Percentiles rank a stretch among this genome's conserved stretches.
phyloP scores from a whole-genome alignment of 2,797 vertebrate genomes.

The Notoglanidium macrostoma region DNA sequence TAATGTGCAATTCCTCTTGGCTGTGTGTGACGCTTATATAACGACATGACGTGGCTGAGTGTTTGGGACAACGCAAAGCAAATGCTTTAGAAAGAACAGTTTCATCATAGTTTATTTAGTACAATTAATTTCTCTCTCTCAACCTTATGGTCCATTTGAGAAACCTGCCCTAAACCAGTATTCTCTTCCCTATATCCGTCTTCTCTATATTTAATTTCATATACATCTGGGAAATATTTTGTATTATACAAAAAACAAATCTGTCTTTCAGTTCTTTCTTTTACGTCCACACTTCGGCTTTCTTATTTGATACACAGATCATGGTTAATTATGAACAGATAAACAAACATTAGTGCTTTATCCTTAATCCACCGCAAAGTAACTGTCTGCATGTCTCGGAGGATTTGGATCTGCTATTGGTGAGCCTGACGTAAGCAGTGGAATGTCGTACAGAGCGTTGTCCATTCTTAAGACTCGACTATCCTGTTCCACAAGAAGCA shows the following conservation, averaged over 20 bases:
- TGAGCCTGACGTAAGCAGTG: background rate
- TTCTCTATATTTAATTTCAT: background rate
- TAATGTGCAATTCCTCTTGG: too few species aligned
- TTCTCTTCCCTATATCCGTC: background rate
- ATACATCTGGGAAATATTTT: background rate
- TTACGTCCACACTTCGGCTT: background rate
- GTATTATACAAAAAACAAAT: too few species aligned
- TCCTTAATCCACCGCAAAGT: background rate
- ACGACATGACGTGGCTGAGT: too few species aligned
- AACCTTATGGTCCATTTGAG: too few species aligned
- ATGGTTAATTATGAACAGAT: background rate
- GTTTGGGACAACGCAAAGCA: too few species aligned
- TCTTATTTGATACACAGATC: background rate
- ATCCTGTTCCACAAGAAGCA: constrained; percentile 38
- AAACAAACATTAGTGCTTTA: background rate
- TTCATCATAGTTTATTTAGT: too few species aligned
- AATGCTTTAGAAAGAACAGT: too few species aligned
- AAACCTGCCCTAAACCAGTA: background rate
- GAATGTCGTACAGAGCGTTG: constrained; percentile 28
- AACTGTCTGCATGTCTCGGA: background rate
- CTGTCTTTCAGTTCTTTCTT: background rate
- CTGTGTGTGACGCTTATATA: too few species aligned
- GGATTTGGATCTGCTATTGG: too few species aligned
- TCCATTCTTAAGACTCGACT: constrained; percentile 32
- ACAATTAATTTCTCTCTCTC: too few species aligned